Conservation (phyloP, 2,113 vertebrate species). For the Chrysemys picta region DNA sequence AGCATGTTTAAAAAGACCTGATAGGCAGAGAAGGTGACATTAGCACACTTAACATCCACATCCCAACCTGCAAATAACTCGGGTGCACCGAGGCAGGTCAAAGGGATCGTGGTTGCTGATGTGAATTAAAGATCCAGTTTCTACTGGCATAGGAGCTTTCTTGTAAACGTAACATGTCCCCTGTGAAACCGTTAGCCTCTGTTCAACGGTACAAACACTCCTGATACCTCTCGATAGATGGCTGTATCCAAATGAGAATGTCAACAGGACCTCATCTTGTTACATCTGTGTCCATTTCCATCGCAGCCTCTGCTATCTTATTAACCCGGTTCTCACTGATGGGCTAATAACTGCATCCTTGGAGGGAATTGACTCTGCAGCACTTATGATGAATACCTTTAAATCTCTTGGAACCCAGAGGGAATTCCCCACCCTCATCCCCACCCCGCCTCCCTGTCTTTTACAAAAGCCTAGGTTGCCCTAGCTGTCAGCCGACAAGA, state of each 20-base stretch:
- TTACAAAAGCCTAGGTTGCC: not conserved
- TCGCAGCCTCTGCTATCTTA: not conserved
- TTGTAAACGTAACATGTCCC: not conserved
- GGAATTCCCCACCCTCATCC: not conserved
- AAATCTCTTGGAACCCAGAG: not conserved
- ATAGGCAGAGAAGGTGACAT: not conserved
- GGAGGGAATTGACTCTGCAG: not conserved
- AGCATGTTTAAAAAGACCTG: rapidly evolving
- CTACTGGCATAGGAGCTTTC: not conserved
- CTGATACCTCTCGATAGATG: not conserved
- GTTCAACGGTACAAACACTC: not conserved
- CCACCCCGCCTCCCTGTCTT: not conserved
- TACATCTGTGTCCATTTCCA: not conserved
- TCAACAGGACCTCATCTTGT: too few species aligned
- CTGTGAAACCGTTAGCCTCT: not conserved
- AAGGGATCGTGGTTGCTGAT: not conserved
- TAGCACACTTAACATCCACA: not conserved
- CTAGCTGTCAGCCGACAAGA: not conserved
- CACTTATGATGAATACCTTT: not conserved
- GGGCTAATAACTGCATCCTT: not conserved
- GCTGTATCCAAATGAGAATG: not conserved
- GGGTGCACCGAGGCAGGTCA: not conserved
- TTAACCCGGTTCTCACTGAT: not conserved
- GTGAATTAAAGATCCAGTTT: not conserved
- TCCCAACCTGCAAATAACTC: not conserved